A percentile compares a stretch with the other conserved stretches of the same genome.
Evolutionary conservation across 2,113 vertebrate species (phyloP).

Genomic region (Herpailurus yagouaroundi): DNA sequence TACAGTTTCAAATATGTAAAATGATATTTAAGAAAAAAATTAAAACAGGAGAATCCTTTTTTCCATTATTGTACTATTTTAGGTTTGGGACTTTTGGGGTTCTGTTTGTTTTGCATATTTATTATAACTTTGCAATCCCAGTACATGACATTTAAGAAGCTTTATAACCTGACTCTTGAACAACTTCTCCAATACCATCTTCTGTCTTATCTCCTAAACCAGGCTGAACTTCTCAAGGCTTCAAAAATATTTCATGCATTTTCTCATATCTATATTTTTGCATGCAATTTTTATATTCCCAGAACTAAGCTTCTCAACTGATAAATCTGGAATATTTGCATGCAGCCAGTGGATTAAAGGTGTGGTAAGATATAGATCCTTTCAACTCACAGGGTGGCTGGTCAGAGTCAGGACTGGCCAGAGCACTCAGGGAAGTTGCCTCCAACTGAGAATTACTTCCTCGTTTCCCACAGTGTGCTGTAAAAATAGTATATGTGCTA

Average conservation of each 20-base stretch:
- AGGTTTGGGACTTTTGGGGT: not conserved
- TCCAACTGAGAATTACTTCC: not conserved
- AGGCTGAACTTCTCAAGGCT: not conserved
- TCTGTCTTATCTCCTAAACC: not conserved
- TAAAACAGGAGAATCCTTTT: not conserved
- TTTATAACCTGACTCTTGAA: not conserved
- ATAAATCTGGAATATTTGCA: constrained; percentile 3
- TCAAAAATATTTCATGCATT: not conserved
- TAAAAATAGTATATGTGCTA: constrained; percentile 29
- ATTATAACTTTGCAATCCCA: not conserved
- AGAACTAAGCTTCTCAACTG: not conserved
- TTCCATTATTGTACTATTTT: not conserved
- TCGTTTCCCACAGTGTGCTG: not conserved
- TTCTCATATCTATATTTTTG: not conserved
- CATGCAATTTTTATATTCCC: not conserved
- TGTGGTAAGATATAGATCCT: not conserved
- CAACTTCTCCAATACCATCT: not conserved
- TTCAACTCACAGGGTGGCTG: not conserved
- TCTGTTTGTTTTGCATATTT: not conserved
- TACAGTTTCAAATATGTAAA: not conserved
- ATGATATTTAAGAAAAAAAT: not conserved
- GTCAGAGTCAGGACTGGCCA: not conserved
- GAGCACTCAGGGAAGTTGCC: not conserved
- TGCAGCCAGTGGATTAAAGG: not conserved
- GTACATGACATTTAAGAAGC: not conserved